These are phyloP conservation scores for Misgurnus mizolepis DNA, from an alignment of 2,113 vertebrate genomes.

Conservation along the genomic window DNA sequence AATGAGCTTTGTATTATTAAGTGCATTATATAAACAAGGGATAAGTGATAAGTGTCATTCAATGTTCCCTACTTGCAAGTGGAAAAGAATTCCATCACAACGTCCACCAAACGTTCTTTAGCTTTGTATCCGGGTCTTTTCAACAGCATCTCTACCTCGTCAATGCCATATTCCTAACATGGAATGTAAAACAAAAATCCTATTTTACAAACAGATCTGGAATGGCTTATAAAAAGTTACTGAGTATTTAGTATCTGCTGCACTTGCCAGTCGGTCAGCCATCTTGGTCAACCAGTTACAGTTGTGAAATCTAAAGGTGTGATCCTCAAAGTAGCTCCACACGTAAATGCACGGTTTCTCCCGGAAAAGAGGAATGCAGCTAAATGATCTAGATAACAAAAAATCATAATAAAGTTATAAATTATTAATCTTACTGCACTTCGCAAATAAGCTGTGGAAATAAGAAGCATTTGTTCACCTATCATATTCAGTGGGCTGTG, in stretches of 20 bases:
- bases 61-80: constrained; percentile 83
- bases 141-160: constrained; percentile 79
- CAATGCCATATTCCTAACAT: constrained; percentile 82
- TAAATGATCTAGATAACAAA: constrained; percentile 77
- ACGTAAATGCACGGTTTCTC: constrained; percentile 84
- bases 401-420: background rate
- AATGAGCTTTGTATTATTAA: background rate
- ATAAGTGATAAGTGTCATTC: background rate
- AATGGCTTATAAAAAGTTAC: background rate
- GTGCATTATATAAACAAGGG: background rate
- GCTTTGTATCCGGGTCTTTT: constrained; percentile 76
- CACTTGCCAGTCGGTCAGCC: constrained; percentile 84
- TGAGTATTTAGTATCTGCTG: background rate
- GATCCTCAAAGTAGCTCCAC: constrained; percentile 90
- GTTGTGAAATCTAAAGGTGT: constrained; percentile 84
- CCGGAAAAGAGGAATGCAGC: constrained; percentile 77
- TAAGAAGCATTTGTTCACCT: constrained; percentile 64
- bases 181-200: background rate
- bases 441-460: background rate
- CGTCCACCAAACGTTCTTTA: constrained; percentile 76
- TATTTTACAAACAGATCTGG: background rate
- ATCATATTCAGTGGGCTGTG: constrained; percentile 82
- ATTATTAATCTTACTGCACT: too few relatives aligned
- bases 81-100: constrained; percentile 84
- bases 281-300: constrained; percentile 87